phyloP scores from a whole-genome alignment of 2,888 invertebrate species.

The Panopea generosa region DNA sequence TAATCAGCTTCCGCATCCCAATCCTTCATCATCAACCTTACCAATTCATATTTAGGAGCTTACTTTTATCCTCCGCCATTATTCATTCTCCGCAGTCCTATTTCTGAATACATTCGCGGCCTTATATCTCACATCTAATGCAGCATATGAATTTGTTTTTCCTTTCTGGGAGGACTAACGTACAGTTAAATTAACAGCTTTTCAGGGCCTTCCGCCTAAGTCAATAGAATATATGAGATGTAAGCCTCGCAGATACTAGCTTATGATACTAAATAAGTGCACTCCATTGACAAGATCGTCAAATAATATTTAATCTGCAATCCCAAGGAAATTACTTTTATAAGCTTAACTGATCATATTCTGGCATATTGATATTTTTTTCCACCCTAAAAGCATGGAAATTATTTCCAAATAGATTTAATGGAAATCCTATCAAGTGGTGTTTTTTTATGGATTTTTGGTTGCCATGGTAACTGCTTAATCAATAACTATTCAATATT shows the following conservation, averaged over 20 bases:
- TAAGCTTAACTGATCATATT: slow-evolving; percentile 58
- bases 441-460: slow-evolving; percentile 47
- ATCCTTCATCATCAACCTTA: slow-evolving; percentile 30
- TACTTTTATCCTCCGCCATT: slow-evolving; percentile 40
- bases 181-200: slow-evolving; percentile 41
- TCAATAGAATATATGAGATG: slow-evolving; percentile 45
- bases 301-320: slow-evolving; percentile 59
- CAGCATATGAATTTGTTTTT: slow-evolving; percentile 55
- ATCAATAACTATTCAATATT: slow-evolving; percentile 51
- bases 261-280: slow-evolving; percentile 53
- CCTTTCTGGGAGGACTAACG: slow-evolving; percentile 19
- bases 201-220: slow-evolving; percentile 30
- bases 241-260: slow-evolving; percentile 41
- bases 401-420: slow-evolving; percentile 61
- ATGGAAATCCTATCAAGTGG: slow-evolving; percentile 56
- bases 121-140: slow-evolving; percentile 39
- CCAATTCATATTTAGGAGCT: slow-evolving; percentile 53
- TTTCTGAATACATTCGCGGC: background rate
- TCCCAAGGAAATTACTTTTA: slow-evolving; percentile 57
- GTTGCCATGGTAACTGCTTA: slow-evolving; percentile 50
- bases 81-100: slow-evolving; percentile 22
- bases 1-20: slow-evolving; percentile 50
- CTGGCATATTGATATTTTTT: slow-evolving; percentile 45
- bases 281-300: slow-evolving; percentile 49
- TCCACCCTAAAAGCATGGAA: slow-evolving; percentile 44